Evolutionary conservation across 2,797 vertebrate genomes (phyloP).

Genomic region (Artibeus jamaicensis): DNA sequence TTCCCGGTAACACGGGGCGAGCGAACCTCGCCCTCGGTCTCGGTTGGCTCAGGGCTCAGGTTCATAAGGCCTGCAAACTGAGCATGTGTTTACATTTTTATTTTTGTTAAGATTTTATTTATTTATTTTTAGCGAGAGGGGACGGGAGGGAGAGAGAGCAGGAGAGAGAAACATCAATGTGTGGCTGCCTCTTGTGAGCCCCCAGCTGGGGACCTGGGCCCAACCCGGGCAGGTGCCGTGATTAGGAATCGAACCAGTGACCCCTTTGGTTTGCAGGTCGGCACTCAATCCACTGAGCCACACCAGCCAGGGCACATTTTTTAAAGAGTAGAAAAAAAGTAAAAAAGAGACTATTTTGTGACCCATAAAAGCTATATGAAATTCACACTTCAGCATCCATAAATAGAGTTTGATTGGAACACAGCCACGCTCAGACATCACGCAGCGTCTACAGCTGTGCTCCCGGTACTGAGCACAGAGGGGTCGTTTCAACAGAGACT

Average conservation of each 20-base stretch:
- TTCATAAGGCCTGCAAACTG: neutral
- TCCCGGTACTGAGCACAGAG: rapidly evolving
- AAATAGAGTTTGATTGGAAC: neutral
- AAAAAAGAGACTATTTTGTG: neutral
- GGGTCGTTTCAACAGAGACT: rapidly evolving
- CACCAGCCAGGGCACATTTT: too few species aligned
- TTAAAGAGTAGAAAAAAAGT: neutral
- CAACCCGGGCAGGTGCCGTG: too few species aligned
- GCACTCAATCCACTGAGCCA: too few species aligned
- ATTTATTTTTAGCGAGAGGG: too few species aligned
- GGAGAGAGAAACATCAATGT: too few species aligned
- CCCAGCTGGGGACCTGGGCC: too few species aligned
- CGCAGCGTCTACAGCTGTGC: rapidly evolving
- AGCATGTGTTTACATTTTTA: neutral
- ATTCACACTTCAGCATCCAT: neutral
- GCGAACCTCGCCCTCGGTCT: rapidly evolving
- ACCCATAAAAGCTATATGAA: neutral
- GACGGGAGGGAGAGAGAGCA: too few species aligned
- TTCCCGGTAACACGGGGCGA: rapidly evolving
- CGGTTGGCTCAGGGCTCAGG: rapidly evolving
- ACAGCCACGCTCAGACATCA: neutral
- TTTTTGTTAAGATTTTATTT: too few species aligned
- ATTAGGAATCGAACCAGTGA: too few species aligned
- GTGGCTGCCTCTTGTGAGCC: too few species aligned
- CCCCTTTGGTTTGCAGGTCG: too few species aligned